Conservation (phyloP, 2,113 vertebrate species). For the Dromas ardeola region DNA sequence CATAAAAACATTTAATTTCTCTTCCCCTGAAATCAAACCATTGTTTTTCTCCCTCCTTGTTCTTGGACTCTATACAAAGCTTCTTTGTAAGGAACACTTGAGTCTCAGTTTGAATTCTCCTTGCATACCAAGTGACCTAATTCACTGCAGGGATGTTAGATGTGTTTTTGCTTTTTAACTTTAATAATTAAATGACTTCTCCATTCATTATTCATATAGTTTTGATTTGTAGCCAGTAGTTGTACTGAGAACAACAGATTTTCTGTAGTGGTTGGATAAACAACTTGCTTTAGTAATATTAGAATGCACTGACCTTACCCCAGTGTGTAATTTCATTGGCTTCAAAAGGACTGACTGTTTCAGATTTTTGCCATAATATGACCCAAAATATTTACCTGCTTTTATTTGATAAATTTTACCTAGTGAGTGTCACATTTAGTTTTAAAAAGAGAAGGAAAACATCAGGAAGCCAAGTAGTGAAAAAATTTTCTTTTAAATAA, state of each 20-base stretch:
- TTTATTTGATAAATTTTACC: not conserved
- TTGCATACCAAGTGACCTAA: conserved; percentile 47
- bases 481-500: not conserved
- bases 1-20: not conserved
- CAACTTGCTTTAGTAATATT: conserved; percentile 18
- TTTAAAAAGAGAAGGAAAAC: not conserved
- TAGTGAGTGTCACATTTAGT: not conserved
- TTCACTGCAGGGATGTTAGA: conserved; percentile 41
- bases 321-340: not conserved
- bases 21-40: not conserved
- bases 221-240: conserved; percentile 49
- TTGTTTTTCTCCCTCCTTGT: not conserved
- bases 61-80: conserved; percentile 25
- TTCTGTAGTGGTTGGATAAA: conserved; percentile 36
- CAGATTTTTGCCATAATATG: not conserved
- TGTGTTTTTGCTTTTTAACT: conserved; percentile 13
- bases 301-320: not conserved
- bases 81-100: conserved; percentile 26
- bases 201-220: conserved; percentile 57
- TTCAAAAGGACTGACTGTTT: not conserved
- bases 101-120: conserved; percentile 46
- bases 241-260: conserved; percentile 34
- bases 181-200: conserved; percentile 54
- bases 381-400: not conserved
- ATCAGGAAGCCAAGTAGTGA: not conserved